Base-by-base conservation (phyloP, 2,888 invertebrate genomes). In the Cantharis lateralis region DNA sequence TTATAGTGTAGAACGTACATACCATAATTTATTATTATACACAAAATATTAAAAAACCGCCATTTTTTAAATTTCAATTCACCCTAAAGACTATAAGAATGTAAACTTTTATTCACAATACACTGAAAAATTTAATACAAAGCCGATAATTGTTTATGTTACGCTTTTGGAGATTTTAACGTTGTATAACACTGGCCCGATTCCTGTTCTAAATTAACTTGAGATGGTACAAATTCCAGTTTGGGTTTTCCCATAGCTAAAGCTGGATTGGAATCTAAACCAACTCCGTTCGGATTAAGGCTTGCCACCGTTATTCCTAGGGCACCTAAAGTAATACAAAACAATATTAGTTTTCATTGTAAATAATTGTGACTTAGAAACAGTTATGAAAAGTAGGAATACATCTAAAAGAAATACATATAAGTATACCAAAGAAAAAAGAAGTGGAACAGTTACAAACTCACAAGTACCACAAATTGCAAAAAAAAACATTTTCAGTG, bases 231-330 rank as follows among this genome's bases (percentile, higher is more conserved):
- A 76, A 82, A 82, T 79, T 92, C 91, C 89, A 92, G 90, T 89
- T 91, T 91, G 71, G 88, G 88, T 81, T 86, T 86, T 81, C 87
- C 86, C 82, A 87, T 86, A 70, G 91, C 91, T 71, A 92, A 87
- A 63, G 92, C 91, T 74, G 92, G 91, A 84, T 92, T 92, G 87
- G 92, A 90, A 82, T 92, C 92, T 78, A 92, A 89, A 80, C 89
- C 89, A 80, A 90, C 89, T 76, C 93, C 93, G 87, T 92, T 93
- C 74, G 93, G 93, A 81, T 92, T 91, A 79, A 93, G 89, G 79
- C 92, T 91, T 79, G 93, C 91, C 76, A 93, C 90, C 5, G 32
- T 32, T 83, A 93, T 88, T 84, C 93, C 93, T 87, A 91, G 85
- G 72, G 81, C 78, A 78, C 83, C 82, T 82, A 76, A 71, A 71